Conservation (phyloP, 2,888 invertebrate species). For the Ochropleura plecta region DNA sequence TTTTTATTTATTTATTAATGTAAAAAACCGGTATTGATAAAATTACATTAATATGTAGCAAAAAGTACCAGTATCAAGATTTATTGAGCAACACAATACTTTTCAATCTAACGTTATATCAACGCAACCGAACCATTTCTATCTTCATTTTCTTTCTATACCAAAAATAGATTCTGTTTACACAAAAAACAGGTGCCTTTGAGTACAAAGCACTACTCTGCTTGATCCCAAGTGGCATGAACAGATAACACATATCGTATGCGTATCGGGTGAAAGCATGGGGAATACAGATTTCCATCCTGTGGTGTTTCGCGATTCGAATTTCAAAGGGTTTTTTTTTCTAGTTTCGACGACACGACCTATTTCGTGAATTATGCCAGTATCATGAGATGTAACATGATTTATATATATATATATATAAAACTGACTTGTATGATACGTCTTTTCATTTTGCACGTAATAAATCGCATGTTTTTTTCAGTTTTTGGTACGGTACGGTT, state of each 20-base stretch:
- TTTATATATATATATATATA: not conserved
- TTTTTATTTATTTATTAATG: too few relatives aligned
- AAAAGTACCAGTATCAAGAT: not conserved
- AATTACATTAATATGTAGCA: not conserved
- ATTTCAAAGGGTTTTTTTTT: constrained; percentile 89
- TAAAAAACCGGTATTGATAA: too few relatives aligned
- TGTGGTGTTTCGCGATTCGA: constrained; percentile 81
- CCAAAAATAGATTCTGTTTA: constrained; percentile 81
- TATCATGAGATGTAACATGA: constrained; percentile 18
- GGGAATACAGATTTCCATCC: constrained; percentile 87
- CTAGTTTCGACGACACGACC: constrained; percentile 72
- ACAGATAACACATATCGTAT: constrained; percentile 88
- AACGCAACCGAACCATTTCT: constrained; percentile 20
- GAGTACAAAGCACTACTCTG: constrained; percentile 86
- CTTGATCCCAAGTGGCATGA: constrained; percentile 87
- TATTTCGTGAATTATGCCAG: constrained; percentile 69
- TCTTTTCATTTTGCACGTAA: not conserved
- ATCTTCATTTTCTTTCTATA: not conserved
- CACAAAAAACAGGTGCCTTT: constrained; percentile 87
- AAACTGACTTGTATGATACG: not conserved
- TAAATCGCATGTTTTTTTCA: not conserved
- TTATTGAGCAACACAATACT: too few relatives aligned
- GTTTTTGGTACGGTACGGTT: too few relatives aligned
- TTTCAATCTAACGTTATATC: not conserved
- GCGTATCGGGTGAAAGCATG: constrained; percentile 88